Evolutionary conservation across 35 echinoderm and acorn worm species (phyloP).

Genomic region (Lytechinus variegatus): DNA sequence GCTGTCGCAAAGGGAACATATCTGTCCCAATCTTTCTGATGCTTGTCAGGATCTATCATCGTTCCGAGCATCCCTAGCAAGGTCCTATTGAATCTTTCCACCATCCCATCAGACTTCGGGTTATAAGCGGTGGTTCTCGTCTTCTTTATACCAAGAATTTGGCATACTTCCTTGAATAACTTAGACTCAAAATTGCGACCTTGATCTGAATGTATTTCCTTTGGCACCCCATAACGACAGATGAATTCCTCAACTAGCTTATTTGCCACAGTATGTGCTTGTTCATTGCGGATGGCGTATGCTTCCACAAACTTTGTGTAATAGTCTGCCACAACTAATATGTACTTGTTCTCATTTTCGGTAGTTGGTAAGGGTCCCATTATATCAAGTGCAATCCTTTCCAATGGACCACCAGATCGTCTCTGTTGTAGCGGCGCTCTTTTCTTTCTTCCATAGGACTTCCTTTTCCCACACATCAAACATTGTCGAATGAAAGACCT

Average conservation of each 20-base stretch:
- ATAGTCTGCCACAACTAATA: conserved; percentile 64
- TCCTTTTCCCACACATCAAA: conserved; percentile 9
- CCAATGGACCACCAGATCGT: conserved; percentile 34
- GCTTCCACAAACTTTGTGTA: conserved; percentile 72
- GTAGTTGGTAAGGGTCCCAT: conserved; percentile 58
- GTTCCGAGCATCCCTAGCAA: not conserved
- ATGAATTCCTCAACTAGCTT: conserved; percentile 61
- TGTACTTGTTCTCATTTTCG: conserved; percentile 53
- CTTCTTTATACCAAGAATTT: conserved; percentile 44
- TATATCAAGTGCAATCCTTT: conserved; percentile 62
- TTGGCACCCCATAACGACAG: conserved; percentile 63
- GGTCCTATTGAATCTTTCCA: not conserved
- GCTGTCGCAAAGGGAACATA: conserved; percentile 50
- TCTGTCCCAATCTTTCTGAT: conserved; percentile 60
- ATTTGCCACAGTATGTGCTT: conserved; percentile 54
- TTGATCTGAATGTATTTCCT: conserved; percentile 66
- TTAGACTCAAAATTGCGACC: conserved; percentile 61
- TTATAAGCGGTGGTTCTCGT: not conserved
- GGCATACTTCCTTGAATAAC: conserved; percentile 59
- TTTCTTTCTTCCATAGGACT: not conserved
- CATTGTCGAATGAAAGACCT: conserved; percentile 16
- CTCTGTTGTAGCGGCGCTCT: conserved; percentile 42
- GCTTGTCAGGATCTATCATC: conserved; percentile 57
- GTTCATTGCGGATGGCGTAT: conserved; percentile 51
- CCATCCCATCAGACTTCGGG: not conserved